phyloP scores from a whole-genome alignment of 2,113 vertebrate genomes.

The Azemiops feae region DNA sequence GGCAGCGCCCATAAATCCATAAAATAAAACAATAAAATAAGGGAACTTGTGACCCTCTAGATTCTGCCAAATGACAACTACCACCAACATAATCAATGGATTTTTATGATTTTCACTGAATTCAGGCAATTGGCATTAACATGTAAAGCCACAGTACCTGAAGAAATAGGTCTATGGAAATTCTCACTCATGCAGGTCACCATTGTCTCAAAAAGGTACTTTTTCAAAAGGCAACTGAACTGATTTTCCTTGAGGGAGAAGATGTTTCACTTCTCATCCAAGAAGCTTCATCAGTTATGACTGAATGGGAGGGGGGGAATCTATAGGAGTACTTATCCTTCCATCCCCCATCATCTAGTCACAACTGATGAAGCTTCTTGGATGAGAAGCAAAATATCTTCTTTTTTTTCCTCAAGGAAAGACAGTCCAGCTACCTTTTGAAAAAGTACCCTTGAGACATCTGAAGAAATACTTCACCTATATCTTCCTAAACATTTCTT shows the following conservation, averaged over 20 bases:
- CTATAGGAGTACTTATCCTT: no score
- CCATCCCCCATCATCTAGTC: no score
- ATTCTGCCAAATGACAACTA: background rate
- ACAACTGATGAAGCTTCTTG: no score
- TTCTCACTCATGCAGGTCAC: no score
- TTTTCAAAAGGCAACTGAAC: no score
- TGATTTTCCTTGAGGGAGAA: no score
- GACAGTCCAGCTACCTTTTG: background rate
- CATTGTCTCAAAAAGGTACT: no score
- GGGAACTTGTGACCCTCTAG: background rate
- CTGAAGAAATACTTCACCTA: background rate
- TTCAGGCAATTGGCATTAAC: background rate
- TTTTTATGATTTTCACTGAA: background rate
- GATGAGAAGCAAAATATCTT: no score
- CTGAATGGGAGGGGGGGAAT: no score
- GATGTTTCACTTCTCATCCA: no score
- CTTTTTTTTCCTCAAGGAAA: background rate
- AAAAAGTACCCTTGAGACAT: background rate
- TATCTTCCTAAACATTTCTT: background rate
- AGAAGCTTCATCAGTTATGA: no score
- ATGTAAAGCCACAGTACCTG: background rate
- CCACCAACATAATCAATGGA: background rate
- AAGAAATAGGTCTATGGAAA: background rate
- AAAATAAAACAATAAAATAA: background rate
- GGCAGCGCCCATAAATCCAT: background rate